These are phyloP conservation scores for Perdita meconis DNA, from an alignment of 2,888 invertebrate genomes.

Conservation along the genomic window DNA sequence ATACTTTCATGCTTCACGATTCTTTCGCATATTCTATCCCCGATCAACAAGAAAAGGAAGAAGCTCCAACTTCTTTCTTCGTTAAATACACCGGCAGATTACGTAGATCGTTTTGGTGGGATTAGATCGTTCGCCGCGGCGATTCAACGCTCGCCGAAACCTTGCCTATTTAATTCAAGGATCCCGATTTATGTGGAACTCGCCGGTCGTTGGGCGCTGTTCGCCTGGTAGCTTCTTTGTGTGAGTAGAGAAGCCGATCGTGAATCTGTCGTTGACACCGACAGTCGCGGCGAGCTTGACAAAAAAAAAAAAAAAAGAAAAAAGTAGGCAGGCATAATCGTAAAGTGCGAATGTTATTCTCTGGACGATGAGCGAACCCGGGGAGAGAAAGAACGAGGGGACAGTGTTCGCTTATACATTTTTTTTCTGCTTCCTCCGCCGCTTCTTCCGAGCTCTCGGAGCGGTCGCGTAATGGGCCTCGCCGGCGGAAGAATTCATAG, in stretches of 20 bases:
- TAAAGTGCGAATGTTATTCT: slow-evolving; percentile 73
- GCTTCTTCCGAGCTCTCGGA: slow-evolving; percentile 13
- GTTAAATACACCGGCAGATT: slow-evolving; percentile 28
- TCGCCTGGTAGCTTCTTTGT: background rate
- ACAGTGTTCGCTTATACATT: slow-evolving; percentile 1
- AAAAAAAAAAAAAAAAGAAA: too few relatives aligned
- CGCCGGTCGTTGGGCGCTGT: slow-evolving; percentile 32
- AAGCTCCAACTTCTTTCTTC: background rate
- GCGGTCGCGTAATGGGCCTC: slow-evolving; percentile 53
- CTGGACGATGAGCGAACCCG: slow-evolving; percentile 64
- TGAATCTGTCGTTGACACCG: slow-evolving; percentile 71
- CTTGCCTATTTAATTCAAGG: slow-evolving; percentile 65
- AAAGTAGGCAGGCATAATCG: slow-evolving; percentile 71
- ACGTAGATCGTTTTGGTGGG: slow-evolving; percentile 21
- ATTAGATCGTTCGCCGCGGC: slow-evolving; percentile 42
- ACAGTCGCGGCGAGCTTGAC: slow-evolving; percentile 55
- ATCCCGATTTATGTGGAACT: slow-evolving; percentile 66
- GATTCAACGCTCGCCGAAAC: slow-evolving; percentile 42
- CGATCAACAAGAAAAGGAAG: background rate
- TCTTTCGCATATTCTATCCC: background rate
- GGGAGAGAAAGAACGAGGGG: slow-evolving; percentile 55
- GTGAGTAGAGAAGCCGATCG: slow-evolving; percentile 59
- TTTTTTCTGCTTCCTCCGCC: background rate
- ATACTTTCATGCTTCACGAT: background rate
- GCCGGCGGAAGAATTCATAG: slow-evolving; percentile 58